phyloP scores from a whole-genome alignment of 2,113 vertebrate genomes.

The Tinamus guttatus region DNA sequence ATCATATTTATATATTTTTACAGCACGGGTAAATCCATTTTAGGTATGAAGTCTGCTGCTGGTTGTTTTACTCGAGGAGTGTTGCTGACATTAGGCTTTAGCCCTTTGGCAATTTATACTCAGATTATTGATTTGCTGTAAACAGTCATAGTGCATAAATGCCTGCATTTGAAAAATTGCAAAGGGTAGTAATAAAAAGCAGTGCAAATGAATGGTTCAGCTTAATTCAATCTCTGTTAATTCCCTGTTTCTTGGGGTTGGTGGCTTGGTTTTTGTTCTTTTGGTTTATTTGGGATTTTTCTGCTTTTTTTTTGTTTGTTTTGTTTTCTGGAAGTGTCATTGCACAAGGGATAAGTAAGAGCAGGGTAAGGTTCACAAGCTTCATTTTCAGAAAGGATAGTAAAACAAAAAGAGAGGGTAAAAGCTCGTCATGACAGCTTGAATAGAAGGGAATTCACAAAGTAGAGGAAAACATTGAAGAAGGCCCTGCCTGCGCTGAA shows the following conservation, averaged over 20 bases:
- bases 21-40: not conserved
- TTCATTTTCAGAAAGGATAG: not conserved
- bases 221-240: not conserved
- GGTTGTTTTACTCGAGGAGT: not conserved
- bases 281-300: no score
- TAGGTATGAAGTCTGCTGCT: not conserved
- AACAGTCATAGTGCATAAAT: not conserved
- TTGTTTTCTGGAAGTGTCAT: not conserved
- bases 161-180: not conserved
- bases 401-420: not conserved
- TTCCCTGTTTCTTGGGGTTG: not conserved
- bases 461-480: not conserved
- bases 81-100: not conserved
- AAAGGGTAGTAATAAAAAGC: not conserved
- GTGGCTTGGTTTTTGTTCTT: no score
- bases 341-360: not conserved
- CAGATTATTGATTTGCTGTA: not conserved
- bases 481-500: not conserved
- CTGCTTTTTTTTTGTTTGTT: no score
- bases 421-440: not conserved
- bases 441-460: not conserved
- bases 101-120: not conserved
- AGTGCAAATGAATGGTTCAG: not conserved
- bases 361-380: not conserved
- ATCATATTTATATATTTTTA: not conserved